These are phyloP conservation scores for Anolis sagrei DNA, from an alignment of 2,113 vertebrate genomes.

Conservation along the genomic window DNA sequence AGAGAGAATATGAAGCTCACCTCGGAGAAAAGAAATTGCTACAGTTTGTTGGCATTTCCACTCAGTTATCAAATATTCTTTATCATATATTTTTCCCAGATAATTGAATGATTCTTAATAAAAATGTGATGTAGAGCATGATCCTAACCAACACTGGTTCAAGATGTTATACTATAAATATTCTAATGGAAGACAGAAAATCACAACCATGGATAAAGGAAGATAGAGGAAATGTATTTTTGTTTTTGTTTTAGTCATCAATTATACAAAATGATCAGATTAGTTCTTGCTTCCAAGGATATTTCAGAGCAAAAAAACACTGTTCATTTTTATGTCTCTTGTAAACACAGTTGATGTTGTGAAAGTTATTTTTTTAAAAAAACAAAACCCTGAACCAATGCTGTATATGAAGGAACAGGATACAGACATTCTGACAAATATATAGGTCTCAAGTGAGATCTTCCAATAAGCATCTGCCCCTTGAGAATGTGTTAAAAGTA, in stretches of 20 bases:
- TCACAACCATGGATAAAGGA: neutral
- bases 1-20: neutral
- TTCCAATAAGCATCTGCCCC: neutral
- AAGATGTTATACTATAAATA: neutral
- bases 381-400: neutral
- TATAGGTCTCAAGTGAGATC: neutral
- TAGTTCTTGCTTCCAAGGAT: neutral
- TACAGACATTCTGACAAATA: neutral
- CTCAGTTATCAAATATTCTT: neutral
- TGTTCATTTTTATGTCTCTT: slow-evolving; percentile 16
- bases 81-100: neutral
- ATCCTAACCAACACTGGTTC: neutral
- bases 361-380: neutral
- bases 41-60: neutral
- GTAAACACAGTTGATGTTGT: neutral
- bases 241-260: neutral
- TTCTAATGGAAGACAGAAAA: slow-evolving; percentile 1
- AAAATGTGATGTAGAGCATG: neutral
- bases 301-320: neutral
- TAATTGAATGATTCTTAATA: neutral
- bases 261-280: neutral
- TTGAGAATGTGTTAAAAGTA: neutral
- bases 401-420: neutral
- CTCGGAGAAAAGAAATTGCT: neutral
- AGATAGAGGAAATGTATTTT: neutral